Evolutionary conservation across 2,888 invertebrate genomes (phyloP).

Genomic region (Drosophila anomalata): DNA sequence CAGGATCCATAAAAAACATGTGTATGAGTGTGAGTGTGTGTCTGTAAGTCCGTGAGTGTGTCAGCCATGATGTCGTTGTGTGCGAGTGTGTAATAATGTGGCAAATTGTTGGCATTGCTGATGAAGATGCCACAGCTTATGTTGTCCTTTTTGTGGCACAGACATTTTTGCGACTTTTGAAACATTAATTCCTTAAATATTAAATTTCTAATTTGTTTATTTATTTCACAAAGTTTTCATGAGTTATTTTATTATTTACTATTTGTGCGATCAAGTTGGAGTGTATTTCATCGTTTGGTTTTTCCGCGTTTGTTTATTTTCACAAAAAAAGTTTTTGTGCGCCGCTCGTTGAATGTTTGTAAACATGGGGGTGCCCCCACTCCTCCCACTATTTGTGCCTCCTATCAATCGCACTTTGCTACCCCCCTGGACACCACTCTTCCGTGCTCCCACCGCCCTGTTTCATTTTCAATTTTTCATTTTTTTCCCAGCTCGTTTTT

Average conservation of each 20-base stretch:
- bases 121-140: constrained; percentile 34
- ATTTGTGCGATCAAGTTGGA: not conserved
- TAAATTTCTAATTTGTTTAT: not conserved
- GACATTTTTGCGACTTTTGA: not conserved
- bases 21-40: not conserved
- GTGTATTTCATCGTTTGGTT: constrained; percentile 38
- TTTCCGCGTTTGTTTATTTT: constrained; percentile 53
- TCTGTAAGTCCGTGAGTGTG: not conserved
- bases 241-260: not conserved
- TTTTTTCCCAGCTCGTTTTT: not conserved
- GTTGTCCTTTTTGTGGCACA: not conserved
- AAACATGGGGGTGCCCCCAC: constrained; percentile 37
- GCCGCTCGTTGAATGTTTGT: constrained; percentile 57
- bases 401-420: not conserved
- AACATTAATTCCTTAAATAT: not conserved
- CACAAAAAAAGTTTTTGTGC: constrained; percentile 26
- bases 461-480: constrained; percentile 27
- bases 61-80: constrained; percentile 4
- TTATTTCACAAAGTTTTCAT: not conserved
- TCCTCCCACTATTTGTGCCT: not conserved
- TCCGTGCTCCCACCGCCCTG: not conserved
- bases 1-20: not conserved
- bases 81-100: constrained; percentile 23
- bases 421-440: not conserved
- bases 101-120: constrained; percentile 42